These are phyloP conservation scores for Chrysopilus asiliformis DNA, from an alignment of 2,888 invertebrate species.

Conservation along the genomic window DNA sequence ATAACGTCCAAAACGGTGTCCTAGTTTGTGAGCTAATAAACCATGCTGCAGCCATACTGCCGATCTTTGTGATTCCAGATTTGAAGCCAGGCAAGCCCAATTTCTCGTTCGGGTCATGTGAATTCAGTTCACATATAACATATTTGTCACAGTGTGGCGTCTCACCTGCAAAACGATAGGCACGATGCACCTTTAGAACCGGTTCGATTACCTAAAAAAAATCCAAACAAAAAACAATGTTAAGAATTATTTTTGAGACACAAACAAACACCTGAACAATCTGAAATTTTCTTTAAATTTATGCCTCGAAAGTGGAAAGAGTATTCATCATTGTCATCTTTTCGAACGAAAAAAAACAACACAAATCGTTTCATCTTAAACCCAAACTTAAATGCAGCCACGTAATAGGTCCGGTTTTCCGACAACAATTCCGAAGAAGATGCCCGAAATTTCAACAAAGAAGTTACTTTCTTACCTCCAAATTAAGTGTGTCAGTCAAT, in stretches of 20 bases:
- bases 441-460: no score
- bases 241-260: background rate
- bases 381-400: no score
- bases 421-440: no score
- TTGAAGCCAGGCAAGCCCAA: constrained; percentile 53
- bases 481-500: constrained; percentile 64
- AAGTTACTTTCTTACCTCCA: constrained; percentile 40
- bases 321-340: no score
- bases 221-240: background rate
- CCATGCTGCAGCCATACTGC: constrained; percentile 64
- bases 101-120: constrained; percentile 43
- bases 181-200: constrained; percentile 66
- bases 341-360: no score
- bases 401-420: no score
- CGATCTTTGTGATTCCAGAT: constrained; percentile 53
- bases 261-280: no score
- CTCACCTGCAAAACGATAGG: constrained; percentile 57
- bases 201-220: constrained; percentile 53
- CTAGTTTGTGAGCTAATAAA: constrained; percentile 60
- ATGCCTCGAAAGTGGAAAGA: no score
- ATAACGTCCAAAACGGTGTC: constrained; percentile 65
- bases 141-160: constrained; percentile 64
- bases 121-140: constrained; percentile 64
- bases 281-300: no score
- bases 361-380: no score